Conservation (phyloP, 2,797 vertebrate species). For the Toxotes lorentzi region DNA sequence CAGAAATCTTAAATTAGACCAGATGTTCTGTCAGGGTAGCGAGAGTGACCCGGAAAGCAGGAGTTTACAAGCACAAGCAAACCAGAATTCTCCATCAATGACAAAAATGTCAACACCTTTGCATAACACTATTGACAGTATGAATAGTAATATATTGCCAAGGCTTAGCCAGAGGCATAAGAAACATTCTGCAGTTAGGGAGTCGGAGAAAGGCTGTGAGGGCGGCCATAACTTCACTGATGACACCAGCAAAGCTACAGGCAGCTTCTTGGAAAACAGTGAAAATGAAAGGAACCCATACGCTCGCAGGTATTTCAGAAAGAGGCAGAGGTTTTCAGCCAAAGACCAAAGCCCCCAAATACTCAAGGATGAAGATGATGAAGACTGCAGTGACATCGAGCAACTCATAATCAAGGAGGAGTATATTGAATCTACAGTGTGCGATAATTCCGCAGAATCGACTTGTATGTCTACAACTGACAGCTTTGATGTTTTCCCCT, state of each 20-base stretch:
- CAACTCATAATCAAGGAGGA: constrained; percentile 82
- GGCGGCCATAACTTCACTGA: constrained; percentile 87
- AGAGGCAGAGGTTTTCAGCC: constrained; percentile 64
- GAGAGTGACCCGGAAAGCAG: constrained; percentile 77
- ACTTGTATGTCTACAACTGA: constrained; percentile 78
- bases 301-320: constrained; percentile 67
- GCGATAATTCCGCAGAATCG: constrained; percentile 81
- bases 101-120: constrained; percentile 85
- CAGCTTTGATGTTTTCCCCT: constrained; percentile 82
- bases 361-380: constrained; percentile 55
- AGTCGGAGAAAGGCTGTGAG: constrained; percentile 88
- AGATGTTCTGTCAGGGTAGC: constrained; percentile 83
- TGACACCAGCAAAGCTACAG: constrained; percentile 81
- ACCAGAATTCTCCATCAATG: constrained; percentile 73
- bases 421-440: constrained; percentile 65
- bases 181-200: constrained; percentile 86
- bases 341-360: constrained; percentile 64
- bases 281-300: constrained; percentile 69
- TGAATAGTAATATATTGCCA: constrained; percentile 89
- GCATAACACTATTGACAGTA: constrained; percentile 89
- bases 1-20: constrained; percentile 85
- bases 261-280: constrained; percentile 67
- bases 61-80: constrained; percentile 83
- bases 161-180: constrained; percentile 87
- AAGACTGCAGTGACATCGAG: constrained; percentile 75